Evolutionary conservation across 2,797 vertebrate species (phyloP).

Genomic region (Scyliorhinus canicula): DNA sequence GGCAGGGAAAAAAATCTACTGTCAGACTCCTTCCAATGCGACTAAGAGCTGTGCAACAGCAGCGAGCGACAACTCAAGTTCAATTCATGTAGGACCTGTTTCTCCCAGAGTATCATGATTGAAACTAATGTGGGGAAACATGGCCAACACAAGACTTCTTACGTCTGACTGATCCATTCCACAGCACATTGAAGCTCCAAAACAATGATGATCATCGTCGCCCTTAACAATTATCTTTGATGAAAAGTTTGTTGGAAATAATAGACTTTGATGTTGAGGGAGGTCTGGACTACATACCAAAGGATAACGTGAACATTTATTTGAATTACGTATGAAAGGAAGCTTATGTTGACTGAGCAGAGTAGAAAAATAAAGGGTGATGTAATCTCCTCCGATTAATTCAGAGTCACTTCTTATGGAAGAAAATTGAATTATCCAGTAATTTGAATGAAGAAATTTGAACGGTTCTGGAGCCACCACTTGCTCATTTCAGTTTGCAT

Average conservation of each 20-base stretch:
- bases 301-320: not conserved
- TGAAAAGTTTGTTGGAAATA: not conserved
- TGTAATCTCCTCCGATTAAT: not conserved
- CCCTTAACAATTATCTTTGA: not conserved
- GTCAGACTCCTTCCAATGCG: not conserved
- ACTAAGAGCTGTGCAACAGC: not conserved
- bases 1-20: not conserved
- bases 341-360: not conserved
- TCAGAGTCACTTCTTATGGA: not conserved
- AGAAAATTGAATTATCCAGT: not conserved
- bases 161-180: not conserved
- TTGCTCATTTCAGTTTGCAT: not conserved
- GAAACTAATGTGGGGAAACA: not conserved
- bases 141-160: not conserved
- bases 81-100: not conserved
- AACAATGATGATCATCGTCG: not conserved
- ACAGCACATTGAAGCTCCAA: not conserved
- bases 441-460: not conserved
- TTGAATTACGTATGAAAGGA: not conserved
- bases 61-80: not conserved
- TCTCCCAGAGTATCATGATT: not conserved
- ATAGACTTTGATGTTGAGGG: not conserved
- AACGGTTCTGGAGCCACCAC: not conserved
- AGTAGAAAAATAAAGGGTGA: not conserved
- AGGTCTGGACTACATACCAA: not conserved